A percentile compares a stretch with the other conserved stretches of the same genome.
Conservation (phyloP, 2,113 vertebrate genomes). For the Urocynchramus pylzowi region DNA sequence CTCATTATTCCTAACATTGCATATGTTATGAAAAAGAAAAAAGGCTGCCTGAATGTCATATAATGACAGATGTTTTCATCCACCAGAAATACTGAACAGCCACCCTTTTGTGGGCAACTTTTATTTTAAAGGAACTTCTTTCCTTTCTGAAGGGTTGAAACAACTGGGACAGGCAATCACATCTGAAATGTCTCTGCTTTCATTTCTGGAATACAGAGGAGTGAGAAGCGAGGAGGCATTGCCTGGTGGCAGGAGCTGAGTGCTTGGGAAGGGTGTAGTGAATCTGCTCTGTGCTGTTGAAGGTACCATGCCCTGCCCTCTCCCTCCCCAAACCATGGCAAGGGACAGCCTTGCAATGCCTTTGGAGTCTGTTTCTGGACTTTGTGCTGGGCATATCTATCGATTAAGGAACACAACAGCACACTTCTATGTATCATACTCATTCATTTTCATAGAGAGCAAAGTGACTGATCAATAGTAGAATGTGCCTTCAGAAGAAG, state of each 20-base stretch:
- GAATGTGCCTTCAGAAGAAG: not conserved
- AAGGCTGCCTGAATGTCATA: not conserved
- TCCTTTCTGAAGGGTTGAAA: not conserved
- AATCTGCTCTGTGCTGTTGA: not conserved
- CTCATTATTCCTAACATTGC: not conserved
- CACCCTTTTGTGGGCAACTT: not conserved
- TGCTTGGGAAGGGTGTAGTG: not conserved
- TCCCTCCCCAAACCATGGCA: not conserved
- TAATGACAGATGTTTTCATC: not conserved
- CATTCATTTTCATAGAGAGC: not conserved
- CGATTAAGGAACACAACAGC: not conserved
- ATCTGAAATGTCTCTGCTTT: not conserved
- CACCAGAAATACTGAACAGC: not conserved
- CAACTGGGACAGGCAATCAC: not conserved
- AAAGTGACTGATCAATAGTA: not conserved
- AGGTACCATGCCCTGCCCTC: not conserved
- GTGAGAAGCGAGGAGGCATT: not conserved
- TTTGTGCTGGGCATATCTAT: not conserved
- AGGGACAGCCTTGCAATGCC: not conserved
- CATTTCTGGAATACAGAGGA: not conserved
- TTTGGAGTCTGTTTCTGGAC: not conserved
- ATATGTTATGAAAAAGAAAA: not conserved
- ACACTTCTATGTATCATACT: fast-evolving
- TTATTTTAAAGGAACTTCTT: not conserved
- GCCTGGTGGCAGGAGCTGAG: not conserved